Percentiles rank a stretch among this genome's conserved stretches.
Conservation (phyloP, 2,797 vertebrate species). For the Glossophaga mutica region DNA sequence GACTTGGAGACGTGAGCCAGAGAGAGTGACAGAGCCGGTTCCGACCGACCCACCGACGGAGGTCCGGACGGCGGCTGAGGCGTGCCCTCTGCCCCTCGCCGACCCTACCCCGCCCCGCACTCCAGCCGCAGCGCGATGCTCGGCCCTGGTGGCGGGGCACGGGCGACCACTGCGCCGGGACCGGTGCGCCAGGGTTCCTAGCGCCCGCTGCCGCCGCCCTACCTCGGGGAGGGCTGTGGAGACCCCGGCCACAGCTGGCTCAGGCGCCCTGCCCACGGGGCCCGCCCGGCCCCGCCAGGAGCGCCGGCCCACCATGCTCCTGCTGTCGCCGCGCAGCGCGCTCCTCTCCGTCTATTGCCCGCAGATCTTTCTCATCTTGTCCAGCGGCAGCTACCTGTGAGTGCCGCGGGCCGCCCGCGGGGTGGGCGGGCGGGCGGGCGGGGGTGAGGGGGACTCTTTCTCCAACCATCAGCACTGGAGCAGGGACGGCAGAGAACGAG, state of each 20-base stretch:
- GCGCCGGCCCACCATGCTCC: slow-evolving; percentile 89
- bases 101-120: background rate
- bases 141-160: slow-evolving; percentile 40
- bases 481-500: background rate
- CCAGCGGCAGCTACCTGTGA: slow-evolving; percentile 99
- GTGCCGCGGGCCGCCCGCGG: slow-evolving; percentile 78
- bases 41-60: slow-evolving; percentile 62
- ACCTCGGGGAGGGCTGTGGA: slow-evolving; percentile 19
- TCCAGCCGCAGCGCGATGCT: background rate
- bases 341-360: slow-evolving; percentile 96
- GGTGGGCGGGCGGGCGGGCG: slow-evolving; percentile 20
- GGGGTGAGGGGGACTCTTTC: too few species aligned
- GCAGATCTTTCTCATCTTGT: slow-evolving; percentile 98
- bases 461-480: background rate
- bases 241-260: slow-evolving; percentile 19
- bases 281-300: slow-evolving; percentile 32
- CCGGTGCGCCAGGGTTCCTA: slow-evolving; percentile 49
- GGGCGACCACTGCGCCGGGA: background rate
- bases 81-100: slow-evolving; percentile 79
- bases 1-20: slow-evolving; percentile 79
- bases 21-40: slow-evolving; percentile 66
- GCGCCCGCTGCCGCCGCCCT: background rate
- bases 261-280: slow-evolving; percentile 14
- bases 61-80: slow-evolving; percentile 75
- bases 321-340: slow-evolving; percentile 92